These are phyloP conservation scores for Pachyrhynchus sulphureomaculatus DNA, from an alignment of 1,140 invertebrate genomes.

Conservation along the genomic window DNA sequence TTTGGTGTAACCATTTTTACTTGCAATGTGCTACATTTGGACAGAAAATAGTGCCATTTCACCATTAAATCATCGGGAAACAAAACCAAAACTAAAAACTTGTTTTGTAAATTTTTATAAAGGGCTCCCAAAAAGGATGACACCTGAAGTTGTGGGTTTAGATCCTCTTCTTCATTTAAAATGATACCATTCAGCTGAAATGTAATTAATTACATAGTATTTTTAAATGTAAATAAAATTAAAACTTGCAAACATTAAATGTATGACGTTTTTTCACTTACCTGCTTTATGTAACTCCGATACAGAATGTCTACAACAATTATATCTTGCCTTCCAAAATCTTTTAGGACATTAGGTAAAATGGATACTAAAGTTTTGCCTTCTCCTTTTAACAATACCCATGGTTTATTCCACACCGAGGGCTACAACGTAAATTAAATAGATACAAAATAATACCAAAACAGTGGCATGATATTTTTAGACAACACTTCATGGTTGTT, in stretches of 20 bases:
- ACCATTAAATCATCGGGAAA: constrained; percentile 27
- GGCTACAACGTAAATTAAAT: too few species aligned
- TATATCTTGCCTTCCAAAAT: constrained; percentile 35
- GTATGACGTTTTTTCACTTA: constrained; percentile 7
- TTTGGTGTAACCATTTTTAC: constrained; percentile 28
- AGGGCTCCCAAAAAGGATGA: constrained; percentile 38
- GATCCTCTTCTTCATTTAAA: constrained; percentile 41
- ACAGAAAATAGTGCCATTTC: constrained; percentile 42
- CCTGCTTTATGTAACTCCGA: constrained; percentile 34
- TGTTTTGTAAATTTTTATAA: background rate
- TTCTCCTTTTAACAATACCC: constrained; percentile 14
- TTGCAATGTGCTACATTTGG: constrained; percentile 26
- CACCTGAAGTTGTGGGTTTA: constrained; percentile 41
- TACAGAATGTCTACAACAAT: constrained; percentile 39
- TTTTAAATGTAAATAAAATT: background rate
- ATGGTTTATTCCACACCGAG: background rate
- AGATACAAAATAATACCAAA: too few species aligned
- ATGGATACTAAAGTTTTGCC: constrained; percentile 19
- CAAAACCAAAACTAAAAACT: constrained; percentile 34
- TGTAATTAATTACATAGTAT: background rate
- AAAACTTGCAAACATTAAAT: background rate
- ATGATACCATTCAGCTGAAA: constrained; percentile 43
- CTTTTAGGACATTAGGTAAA: constrained; percentile 17
- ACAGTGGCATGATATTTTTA: too few species aligned
- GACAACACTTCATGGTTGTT: too few species aligned